Conservation (phyloP, 2,888 invertebrate species). For the Acanthococcus lagerstroemiae region DNA sequence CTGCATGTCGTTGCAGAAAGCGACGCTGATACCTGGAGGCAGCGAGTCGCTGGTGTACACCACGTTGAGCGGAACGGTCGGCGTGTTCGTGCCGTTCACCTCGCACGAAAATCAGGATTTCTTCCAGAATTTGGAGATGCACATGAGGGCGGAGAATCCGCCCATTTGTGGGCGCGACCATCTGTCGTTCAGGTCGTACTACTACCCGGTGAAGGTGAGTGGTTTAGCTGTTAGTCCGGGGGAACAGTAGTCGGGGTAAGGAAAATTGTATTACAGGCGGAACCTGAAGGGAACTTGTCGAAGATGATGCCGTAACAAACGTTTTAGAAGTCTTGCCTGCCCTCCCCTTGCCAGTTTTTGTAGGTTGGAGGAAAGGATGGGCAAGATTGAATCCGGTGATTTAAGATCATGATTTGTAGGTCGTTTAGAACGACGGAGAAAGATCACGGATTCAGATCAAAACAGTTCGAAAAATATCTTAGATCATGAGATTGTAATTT, state of each 20-base stretch:
- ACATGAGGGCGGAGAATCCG: constrained; percentile 93
- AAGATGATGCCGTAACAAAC: too few relatives aligned
- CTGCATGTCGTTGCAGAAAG: constrained; percentile 88
- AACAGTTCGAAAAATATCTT: too few relatives aligned
- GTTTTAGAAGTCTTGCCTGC: too few relatives aligned
- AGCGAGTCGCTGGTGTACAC: constrained; percentile 94
- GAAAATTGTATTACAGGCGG: neutral
- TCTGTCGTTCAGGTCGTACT: constrained; percentile 90
- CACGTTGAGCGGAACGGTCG: constrained; percentile 86
- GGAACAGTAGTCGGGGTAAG: neutral
- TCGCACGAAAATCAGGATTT: constrained; percentile 97
- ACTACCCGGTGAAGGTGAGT: constrained; percentile 95
- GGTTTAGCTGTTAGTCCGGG: neutral
- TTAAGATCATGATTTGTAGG: too few relatives aligned
- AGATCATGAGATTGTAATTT: too few relatives aligned
- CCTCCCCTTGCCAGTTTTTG: too few relatives aligned
- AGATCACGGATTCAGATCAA: too few relatives aligned
- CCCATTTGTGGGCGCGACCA: constrained; percentile 97
- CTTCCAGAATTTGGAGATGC: constrained; percentile 99
- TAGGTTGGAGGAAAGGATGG: too few relatives aligned
- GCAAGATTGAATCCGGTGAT: too few relatives aligned
- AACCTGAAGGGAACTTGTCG: too few relatives aligned
- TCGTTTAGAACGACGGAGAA: too few relatives aligned
- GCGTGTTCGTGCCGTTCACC: constrained; percentile 86
- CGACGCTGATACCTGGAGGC: constrained; percentile 93